phyloP scores from a whole-genome alignment of 2,888 invertebrate species.

The Euzetes globulus region DNA sequence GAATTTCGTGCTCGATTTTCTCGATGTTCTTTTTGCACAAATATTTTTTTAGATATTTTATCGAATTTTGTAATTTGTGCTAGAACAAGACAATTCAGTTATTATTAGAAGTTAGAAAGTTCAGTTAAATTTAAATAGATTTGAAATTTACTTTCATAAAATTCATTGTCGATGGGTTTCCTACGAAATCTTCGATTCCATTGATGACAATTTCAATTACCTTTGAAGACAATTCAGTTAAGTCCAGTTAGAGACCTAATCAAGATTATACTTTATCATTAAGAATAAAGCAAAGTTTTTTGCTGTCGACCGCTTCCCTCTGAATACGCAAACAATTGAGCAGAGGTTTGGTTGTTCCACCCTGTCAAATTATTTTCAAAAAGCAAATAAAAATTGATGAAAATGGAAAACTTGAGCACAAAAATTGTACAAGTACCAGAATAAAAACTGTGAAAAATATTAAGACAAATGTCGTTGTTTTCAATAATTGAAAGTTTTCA shows the following conservation, averaged over 20 bases:
- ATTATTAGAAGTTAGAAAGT: too few species aligned
- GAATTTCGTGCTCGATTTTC: too few species aligned
- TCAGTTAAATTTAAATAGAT: background rate
- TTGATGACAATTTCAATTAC: background rate
- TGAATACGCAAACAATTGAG: conserved; percentile 19
- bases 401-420: too few species aligned
- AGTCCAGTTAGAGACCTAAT: background rate
- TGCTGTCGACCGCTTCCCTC: background rate
- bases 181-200: background rate
- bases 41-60: background rate
- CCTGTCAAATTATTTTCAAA: too few species aligned
- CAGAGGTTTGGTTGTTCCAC: conserved; percentile 29
- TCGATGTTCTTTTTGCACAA: background rate
- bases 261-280: background rate
- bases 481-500: conserved; percentile 44
- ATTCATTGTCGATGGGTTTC: background rate
- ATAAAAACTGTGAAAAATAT: conserved; percentile 50
- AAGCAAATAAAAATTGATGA: too few species aligned
- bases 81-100: too few species aligned
- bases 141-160: conserved; percentile 2
- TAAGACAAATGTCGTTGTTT: conserved; percentile 49
- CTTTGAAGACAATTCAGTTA: background rate
- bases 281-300: background rate
- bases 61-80: background rate
- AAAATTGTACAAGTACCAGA: too few species aligned